Percentiles rank a stretch among this genome's conserved stretches.
Evolutionary conservation across 2,888 invertebrate species (phyloP).

Genomic region (Protophormia terraenovae): DNA sequence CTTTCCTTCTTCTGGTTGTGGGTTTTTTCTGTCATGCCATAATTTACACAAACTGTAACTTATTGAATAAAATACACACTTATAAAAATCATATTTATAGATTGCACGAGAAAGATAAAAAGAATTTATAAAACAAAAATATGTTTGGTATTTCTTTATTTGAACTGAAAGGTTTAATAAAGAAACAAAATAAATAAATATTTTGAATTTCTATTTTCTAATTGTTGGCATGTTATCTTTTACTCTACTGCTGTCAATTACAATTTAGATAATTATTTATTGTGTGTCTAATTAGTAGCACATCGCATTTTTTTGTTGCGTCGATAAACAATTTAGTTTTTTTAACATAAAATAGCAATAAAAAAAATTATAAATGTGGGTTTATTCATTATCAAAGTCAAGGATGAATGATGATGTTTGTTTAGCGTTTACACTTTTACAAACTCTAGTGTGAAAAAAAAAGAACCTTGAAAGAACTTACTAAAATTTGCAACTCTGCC

Average conservation of each 20-base stretch:
- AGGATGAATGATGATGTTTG: background rate
- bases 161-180: background rate
- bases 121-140: background rate
- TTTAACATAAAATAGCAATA: background rate
- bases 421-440: too few relatives aligned
- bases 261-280: slow-evolving; percentile 44
- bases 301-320: background rate
- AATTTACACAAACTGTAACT: background rate
- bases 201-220: background rate
- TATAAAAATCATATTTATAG: background rate
- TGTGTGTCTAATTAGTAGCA: slow-evolving; percentile 28
- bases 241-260: slow-evolving; percentile 12
- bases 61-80: background rate
- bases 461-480: background rate
- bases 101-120: background rate
- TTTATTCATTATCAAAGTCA: slow-evolving; percentile 8
- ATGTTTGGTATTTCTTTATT: background rate
- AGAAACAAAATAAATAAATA: too few relatives aligned
- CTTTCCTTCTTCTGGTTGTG: background rate
- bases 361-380: background rate
- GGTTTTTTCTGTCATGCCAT: background rate
- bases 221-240: background rate
- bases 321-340: background rate
- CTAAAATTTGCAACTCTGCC: background rate
- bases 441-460: background rate